Percentiles rank a stretch among this genome's conserved stretches.
Conservation (phyloP, 2,113 vertebrate genomes). For the Pardalotus punctatus region DNA sequence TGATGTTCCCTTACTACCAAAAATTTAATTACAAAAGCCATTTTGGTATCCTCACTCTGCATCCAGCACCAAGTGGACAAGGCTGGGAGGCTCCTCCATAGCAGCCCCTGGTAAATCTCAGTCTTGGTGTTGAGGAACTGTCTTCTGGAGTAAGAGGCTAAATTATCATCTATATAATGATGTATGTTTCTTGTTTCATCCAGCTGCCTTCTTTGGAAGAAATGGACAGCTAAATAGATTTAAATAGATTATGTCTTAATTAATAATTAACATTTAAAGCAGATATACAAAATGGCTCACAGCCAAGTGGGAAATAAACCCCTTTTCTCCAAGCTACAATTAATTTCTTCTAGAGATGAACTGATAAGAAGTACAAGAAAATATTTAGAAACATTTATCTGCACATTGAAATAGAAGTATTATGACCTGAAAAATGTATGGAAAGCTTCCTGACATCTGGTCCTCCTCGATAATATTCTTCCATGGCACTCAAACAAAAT, state of each 20-base stretch:
- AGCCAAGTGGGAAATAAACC: slow-evolving; percentile 30
- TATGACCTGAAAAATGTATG: not conserved
- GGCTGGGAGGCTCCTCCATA: not conserved
- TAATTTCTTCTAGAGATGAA: slow-evolving; percentile 29
- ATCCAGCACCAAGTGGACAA: not conserved
- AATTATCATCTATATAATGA: slow-evolving; percentile 32
- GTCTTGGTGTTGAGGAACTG: not conserved
- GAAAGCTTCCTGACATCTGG: not conserved
- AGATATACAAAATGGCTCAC: slow-evolving; percentile 11
- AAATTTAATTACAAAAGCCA: not conserved
- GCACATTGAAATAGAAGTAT: not conserved
- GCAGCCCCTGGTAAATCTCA: not conserved
- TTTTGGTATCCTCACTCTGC: not conserved
- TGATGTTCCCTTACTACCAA: not conserved
- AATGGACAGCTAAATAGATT: slow-evolving; percentile 16
- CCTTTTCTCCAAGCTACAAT: slow-evolving; percentile 3
- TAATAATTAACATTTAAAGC: slow-evolving; percentile 54
- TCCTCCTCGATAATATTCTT: not conserved
- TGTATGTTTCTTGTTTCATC: slow-evolving; percentile 12
- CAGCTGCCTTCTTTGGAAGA: slow-evolving; percentile 7
- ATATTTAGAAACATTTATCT: not conserved
- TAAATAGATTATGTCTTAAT: slow-evolving; percentile 33
- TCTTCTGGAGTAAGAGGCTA: not conserved
- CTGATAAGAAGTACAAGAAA: slow-evolving; percentile 2
- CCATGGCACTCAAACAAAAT: not conserved